Base-by-base conservation (phyloP, 2,888 invertebrate genomes). In the Meandrusa payeni region DNA sequence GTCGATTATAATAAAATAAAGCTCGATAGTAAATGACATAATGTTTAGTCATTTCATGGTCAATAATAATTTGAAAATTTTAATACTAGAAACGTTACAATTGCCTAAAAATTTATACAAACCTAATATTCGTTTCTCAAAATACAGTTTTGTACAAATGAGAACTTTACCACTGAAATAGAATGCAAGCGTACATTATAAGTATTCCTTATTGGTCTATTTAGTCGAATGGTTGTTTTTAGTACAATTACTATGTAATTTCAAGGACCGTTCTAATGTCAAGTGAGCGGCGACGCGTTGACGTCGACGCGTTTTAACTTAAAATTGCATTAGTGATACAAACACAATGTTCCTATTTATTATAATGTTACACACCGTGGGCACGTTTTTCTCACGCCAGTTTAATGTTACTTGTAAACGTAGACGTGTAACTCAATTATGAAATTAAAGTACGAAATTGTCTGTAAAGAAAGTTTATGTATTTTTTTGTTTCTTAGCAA, bases 191-290 rank as follows among this genome's bases (percentile, higher is more conserved):
- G 26, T 11, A 15, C 29, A 28, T 34, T 28, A 6, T 32, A 23
- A 23, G 9, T 2, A n/a, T n/a, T n/a, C n/a, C 4, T 22, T 17
- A 7, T 9, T 19, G 6, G 38, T 20, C 29, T 9, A 17, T 2
- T 11, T 7, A 15, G 19, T 32, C 11, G 32, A 32, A 40, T 26
- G 15, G 12, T 26, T 12, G 15, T 31, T 38, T 43, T 32, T 13
- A 33, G 31, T 33, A 32, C 26, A 31, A 32, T 31, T 20, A 38
- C 31, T 32, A 43, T 20, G 26, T 43, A 38, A 36, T 38, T 32
- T 43, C 43, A 43, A 43, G 37, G 43, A 43, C 43, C 7, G n/a
- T 12, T 43, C 43, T 43, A 43, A 43, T 43, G 43, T 38, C 43
- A 43, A 43, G 43, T 28, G 45, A 45, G 10, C 40, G 40, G 40